Conservation (phyloP, 2,888 invertebrate genomes). For the Panopea generosa region DNA sequence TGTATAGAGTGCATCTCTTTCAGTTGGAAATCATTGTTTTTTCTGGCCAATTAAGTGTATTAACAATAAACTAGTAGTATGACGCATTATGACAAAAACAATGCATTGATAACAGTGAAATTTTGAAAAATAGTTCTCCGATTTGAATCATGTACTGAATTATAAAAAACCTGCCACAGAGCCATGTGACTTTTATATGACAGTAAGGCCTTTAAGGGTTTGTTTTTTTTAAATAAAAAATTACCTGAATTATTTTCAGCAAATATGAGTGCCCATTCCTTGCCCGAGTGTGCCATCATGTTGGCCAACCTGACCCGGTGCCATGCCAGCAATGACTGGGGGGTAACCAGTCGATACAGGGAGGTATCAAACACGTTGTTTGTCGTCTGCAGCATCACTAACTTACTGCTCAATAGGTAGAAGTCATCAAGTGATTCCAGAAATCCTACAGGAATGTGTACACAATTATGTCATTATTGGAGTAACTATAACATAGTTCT, state of each 20-base stretch:
- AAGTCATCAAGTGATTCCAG: conserved; percentile 84
- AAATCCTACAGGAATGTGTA: conserved; percentile 81
- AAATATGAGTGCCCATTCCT: conserved; percentile 79
- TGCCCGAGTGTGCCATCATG: conserved; percentile 81
- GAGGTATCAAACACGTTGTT: conserved; percentile 80
- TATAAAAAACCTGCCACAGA: no score
- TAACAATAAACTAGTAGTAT: no score
- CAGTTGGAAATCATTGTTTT: no score
- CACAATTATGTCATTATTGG: neutral
- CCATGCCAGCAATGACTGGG: conserved; percentile 82
- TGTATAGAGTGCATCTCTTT: no score
- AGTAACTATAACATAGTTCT: neutral
- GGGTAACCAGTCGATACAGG: conserved; percentile 75
- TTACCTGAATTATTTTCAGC: conserved; percentile 81
- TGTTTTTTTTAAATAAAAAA: no score
- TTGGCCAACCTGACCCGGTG: conserved; percentile 83
- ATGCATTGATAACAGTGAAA: no score
- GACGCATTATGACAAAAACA: no score
- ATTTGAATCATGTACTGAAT: no score
- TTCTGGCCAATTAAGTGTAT: no score
- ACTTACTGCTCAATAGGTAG: conserved; percentile 77
- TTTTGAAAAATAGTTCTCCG: no score
- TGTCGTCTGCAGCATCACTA: conserved; percentile 84
- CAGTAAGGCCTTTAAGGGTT: no score
- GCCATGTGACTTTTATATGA: no score